These are phyloP conservation scores for Oscheius sp. DNA, from an alignment of 2,888 invertebrate genomes.

Conservation along the genomic window DNA sequence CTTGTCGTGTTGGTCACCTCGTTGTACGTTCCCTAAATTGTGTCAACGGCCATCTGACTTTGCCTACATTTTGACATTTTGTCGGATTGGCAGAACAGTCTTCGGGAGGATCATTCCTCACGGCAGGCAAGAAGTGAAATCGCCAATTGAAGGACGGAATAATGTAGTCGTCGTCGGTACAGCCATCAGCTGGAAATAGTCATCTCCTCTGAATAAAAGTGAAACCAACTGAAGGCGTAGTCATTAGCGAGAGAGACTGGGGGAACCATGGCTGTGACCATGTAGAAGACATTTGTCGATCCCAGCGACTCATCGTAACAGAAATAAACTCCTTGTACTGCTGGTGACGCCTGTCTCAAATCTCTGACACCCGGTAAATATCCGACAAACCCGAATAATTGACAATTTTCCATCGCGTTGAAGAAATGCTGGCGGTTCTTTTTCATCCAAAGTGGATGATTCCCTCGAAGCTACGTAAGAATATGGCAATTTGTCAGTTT, in stretches of 20 bases:
- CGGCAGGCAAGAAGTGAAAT: conserved; percentile 51
- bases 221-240: conserved; percentile 34
- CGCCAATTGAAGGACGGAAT: conserved; percentile 50
- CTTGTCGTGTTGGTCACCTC: conserved; percentile 6
- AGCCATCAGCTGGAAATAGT: conserved; percentile 32
- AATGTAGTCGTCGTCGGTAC: conserved; percentile 32
- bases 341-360: conserved; percentile 42
- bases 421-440: conserved; percentile 37
- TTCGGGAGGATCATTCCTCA: conserved; percentile 36
- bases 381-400: conserved; percentile 40
- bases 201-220: not conserved
- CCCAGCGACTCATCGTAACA: conserved; percentile 52
- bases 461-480: conserved; percentile 11
- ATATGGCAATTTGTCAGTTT: conserved; percentile 11
- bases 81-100: not conserved
- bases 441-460: conserved; percentile 14
- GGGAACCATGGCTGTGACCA: conserved; percentile 51
- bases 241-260: conserved; percentile 34
- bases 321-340: conserved; percentile 53
- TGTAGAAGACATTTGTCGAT: conserved; percentile 43
- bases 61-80: not conserved
- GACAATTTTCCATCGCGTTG: conserved; percentile 51
- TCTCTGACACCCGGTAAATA: not conserved
- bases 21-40: not conserved
- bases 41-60: too few relatives aligned